These are phyloP conservation scores for Gnathonemus longibarbis DNA, from an alignment of 2,113 vertebrate genomes.

Conservation along the genomic window DNA sequence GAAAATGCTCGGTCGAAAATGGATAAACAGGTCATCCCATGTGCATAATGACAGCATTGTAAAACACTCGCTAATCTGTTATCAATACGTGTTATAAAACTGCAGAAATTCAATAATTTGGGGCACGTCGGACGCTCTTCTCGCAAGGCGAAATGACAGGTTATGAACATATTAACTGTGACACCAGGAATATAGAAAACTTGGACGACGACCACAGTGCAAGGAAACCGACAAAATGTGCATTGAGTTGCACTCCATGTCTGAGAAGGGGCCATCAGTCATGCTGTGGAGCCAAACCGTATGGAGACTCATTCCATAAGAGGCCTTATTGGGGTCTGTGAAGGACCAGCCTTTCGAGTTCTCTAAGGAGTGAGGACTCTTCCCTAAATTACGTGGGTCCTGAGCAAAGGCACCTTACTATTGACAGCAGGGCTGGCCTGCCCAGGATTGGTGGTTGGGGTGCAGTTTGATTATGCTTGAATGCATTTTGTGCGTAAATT, in stretches of 20 bases:
- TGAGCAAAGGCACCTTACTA: neutral
- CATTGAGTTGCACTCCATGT: neutral
- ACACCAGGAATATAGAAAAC: neutral
- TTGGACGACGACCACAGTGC: neutral
- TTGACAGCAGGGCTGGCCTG: neutral
- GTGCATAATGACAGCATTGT: neutral
- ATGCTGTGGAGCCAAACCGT: neutral
- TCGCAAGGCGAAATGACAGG: neutral
- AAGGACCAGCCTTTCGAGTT: neutral
- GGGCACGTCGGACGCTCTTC: neutral
- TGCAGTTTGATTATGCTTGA: neutral
- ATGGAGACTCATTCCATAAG: neutral
- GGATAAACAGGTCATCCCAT: neutral
- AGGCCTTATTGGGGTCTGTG: neutral
- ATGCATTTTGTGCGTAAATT: neutral
- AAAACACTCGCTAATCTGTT: slow-evolving; percentile 3
- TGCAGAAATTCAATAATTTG: neutral
- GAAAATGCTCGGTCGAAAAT: slow-evolving; percentile 1
- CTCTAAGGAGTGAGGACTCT: neutral
- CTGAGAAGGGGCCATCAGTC: neutral
- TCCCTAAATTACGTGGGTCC: neutral
- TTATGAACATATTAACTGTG: neutral
- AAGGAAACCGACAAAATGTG: neutral
- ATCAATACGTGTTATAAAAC: neutral
- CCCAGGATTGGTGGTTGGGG: neutral